Conservation (phyloP, 2,797 vertebrate genomes). For the Sebastiscus tertius region DNA sequence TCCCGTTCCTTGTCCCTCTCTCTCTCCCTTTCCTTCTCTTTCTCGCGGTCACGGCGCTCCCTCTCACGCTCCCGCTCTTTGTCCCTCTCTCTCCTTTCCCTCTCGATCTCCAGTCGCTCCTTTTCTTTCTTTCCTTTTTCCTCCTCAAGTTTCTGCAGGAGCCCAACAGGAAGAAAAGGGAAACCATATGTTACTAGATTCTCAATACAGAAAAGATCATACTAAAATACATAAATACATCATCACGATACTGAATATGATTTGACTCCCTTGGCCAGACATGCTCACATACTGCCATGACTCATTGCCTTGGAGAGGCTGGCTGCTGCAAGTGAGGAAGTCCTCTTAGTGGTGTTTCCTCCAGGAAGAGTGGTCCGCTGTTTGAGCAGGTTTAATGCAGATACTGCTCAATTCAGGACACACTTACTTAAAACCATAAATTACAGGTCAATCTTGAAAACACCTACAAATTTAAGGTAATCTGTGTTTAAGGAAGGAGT, state of each 20-base stretch:
- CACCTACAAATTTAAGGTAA: not conserved
- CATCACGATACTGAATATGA: conserved; percentile 40
- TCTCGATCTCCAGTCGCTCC: conserved; percentile 93
- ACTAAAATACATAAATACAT: conserved; percentile 79
- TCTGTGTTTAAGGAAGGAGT: not conserved
- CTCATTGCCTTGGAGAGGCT: conserved; percentile 63
- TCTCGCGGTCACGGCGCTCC: conserved; percentile 89
- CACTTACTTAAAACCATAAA: conserved; percentile 37
- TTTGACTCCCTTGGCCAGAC: conserved; percentile 55
- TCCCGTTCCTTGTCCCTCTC: conserved; percentile 85
- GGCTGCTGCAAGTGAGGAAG: conserved; percentile 59
- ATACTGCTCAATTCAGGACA: conserved; percentile 51
- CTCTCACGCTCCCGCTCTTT: conserved; percentile 91
- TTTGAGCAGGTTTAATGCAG: conserved; percentile 81
- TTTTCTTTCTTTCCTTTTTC: conserved; percentile 97
- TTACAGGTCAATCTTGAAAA: conserved; percentile 20
- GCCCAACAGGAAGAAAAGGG: conserved; percentile 70
- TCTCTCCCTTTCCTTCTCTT: conserved; percentile 90
- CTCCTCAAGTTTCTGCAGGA: conserved; percentile 97
- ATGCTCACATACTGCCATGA: conserved; percentile 74
- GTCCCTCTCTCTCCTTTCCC: conserved; percentile 92
- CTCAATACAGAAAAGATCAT: not conserved
- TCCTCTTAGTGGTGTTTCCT: conserved; percentile 65
- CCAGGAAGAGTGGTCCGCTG: conserved; percentile 51
- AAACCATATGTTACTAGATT: conserved; percentile 14